Evolutionary conservation across 2,888 invertebrate species (phyloP), one percentile per base, ranked within the genome.

Genomic region (Protonemura montana): DNA sequence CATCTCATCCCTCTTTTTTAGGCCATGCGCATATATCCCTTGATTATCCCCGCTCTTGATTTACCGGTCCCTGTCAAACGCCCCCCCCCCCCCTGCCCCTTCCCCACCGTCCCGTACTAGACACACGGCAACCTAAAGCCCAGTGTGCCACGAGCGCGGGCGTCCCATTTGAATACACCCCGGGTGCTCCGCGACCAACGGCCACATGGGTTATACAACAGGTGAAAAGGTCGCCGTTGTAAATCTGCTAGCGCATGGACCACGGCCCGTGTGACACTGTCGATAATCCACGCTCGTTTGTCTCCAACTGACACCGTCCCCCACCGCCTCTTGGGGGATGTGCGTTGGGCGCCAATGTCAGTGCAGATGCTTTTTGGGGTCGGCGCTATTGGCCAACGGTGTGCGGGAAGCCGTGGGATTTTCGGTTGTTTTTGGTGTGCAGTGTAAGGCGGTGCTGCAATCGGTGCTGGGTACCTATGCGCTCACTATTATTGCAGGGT

Each of bases 221-320:
- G 59, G 59, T 59, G 59, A 59, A 59, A 59, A 21, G 59, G 59
- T 59, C 59, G 59, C 59, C 16, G 59, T 59, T 59, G 59, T 59
- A 59, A 59, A 59, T 59, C 59, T 41, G 41, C 41, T 13, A 5
- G 41, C 41, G 41, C 13, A 13, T 13, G 41, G 13, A 41, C 6
- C 59, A 59, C 59, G 59, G 59, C 59, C 59, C 59, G 59, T 10
- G 59, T 59, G 59, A 59, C 59, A 59, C 59, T 21, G 29, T 29
- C 29, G 81, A 81, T 81, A 81, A 81, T 81, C 81, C 29, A 0
- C 81, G 81, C 81, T 81, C 81, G 81, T 81, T 81, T 81, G 81
- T 81, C 81, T 81, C 27, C 5, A 16, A 81, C 81, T 81, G 81
- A 81, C 81, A 29, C 29, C 81, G 29, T 21, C 81, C 81, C 29